Evolutionary conservation across 2,797 vertebrate genomes (phyloP).

Genomic region (Hylomyscus alleni): DNA sequence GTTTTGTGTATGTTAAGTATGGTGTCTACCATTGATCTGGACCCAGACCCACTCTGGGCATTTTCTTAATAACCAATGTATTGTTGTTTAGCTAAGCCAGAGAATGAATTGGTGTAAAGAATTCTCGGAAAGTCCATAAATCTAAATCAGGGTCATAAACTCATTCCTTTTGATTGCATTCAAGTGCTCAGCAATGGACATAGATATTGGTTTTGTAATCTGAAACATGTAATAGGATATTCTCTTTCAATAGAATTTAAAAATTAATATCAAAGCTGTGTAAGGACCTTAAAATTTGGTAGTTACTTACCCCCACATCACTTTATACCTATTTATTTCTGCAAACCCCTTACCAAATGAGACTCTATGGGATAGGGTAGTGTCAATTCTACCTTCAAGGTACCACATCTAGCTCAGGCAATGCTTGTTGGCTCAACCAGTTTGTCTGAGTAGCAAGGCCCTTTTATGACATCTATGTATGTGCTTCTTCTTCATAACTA

Average conservation of each 20-base stretch:
- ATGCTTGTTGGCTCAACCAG: slow-evolving; percentile 2
- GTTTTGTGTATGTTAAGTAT: neutral
- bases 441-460: neutral
- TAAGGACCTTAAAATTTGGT: neutral
- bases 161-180: neutral
- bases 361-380: neutral
- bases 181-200: neutral
- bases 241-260: slow-evolving; percentile 3
- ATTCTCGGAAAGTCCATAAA: neutral
- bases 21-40: neutral
- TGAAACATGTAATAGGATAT: neutral
- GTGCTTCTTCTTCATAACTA: slow-evolving; percentile 14
- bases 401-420: neutral
- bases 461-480: neutral
- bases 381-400: neutral
- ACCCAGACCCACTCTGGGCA: neutral
- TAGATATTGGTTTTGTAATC: neutral
- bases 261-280: neutral
- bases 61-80: slow-evolving; percentile 48
- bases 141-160: neutral
- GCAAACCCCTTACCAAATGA: neutral
- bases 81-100: neutral
- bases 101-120: neutral
- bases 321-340: neutral
- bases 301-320: neutral